phyloP scores from a whole-genome alignment of 2,113 vertebrate genomes.

The Triplophysa siluroides region DNA sequence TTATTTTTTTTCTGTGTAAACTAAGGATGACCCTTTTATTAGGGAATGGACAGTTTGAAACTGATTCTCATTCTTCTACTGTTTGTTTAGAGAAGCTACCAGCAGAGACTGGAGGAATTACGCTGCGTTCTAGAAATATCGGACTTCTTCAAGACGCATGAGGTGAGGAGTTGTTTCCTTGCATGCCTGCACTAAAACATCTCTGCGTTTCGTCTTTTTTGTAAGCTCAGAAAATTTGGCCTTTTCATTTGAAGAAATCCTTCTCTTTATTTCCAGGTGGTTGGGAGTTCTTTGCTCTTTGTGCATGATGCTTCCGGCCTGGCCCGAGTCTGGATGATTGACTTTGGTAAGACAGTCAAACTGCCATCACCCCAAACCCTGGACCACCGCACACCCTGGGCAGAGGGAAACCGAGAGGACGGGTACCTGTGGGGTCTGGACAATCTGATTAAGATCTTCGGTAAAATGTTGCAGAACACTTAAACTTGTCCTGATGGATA shows the following conservation, averaged over 20 bases:
- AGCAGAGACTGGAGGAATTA: conserved; percentile 77
- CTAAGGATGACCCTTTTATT: not conserved
- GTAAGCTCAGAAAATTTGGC: not conserved
- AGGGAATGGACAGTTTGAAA: not conserved
- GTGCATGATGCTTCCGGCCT: conserved; percentile 82
- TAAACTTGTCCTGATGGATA: conserved; percentile 46
- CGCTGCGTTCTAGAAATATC: conserved; percentile 79
- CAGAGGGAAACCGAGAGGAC: conserved; percentile 87
- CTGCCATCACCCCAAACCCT: conserved; percentile 73
- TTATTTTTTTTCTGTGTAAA: too few species aligned
- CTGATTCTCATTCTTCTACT: not conserved
- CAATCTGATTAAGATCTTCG: conserved; percentile 82
- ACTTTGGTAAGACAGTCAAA: conserved; percentile 88
- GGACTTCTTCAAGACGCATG: conserved; percentile 82
- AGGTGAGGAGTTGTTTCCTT: conserved; percentile 69
- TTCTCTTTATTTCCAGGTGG: conserved; percentile 73
- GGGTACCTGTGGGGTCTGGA: conserved; percentile 92
- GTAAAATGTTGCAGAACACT: conserved; percentile 66
- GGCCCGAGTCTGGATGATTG: conserved; percentile 91
- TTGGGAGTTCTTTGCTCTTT: conserved; percentile 89
- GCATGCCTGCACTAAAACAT: not conserved
- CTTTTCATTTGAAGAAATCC: not conserved
- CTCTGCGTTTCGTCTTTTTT: not conserved
- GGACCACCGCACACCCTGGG: conserved; percentile 85
- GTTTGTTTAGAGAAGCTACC: conserved; percentile 75